Evolutionary conservation across 2,797 vertebrate species (phyloP).

Genomic region (Malacoctenus gilli): DNA sequence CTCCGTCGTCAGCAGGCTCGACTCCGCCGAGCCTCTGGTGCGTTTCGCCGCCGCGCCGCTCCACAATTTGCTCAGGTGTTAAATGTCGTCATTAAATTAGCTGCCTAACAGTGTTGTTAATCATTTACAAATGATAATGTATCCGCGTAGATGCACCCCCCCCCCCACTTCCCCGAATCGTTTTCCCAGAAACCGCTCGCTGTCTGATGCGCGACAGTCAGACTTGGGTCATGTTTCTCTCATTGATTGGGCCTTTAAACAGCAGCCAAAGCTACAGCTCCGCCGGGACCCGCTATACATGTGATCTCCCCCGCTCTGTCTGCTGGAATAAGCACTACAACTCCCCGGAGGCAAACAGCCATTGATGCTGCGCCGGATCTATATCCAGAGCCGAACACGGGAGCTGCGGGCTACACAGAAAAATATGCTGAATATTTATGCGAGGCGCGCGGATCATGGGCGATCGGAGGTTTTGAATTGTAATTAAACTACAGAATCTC

Average conservation of each 20-base stretch:
- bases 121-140: slow-evolving; percentile 41
- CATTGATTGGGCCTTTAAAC: slow-evolving; percentile 78
- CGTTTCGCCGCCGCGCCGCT: slow-evolving; percentile 36
- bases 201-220: slow-evolving; percentile 52
- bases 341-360: slow-evolving; percentile 63
- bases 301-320: slow-evolving; percentile 69
- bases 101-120: slow-evolving; percentile 40
- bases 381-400: slow-evolving; percentile 57
- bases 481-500: slow-evolving; percentile 32
- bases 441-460: slow-evolving; percentile 33
- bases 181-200: slow-evolving; percentile 71
- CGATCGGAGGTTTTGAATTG: slow-evolving; percentile 33
- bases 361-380: slow-evolving; percentile 62
- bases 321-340: slow-evolving; percentile 69
- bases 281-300: slow-evolving; percentile 70
- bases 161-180: slow-evolving; percentile 36
- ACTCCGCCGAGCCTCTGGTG: slow-evolving; percentile 51
- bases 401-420: slow-evolving; percentile 43
- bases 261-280: slow-evolving; percentile 75
- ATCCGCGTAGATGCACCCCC: slow-evolving; percentile 16
- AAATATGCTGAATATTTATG: slow-evolving; percentile 57
- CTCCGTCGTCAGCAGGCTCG: slow-evolving; percentile 71
- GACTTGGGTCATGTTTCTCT: slow-evolving; percentile 72
- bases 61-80: slow-evolving; percentile 62
- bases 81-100: slow-evolving; percentile 53